Conservation (phyloP, 2,113 vertebrate species). For the Apus apus region DNA sequence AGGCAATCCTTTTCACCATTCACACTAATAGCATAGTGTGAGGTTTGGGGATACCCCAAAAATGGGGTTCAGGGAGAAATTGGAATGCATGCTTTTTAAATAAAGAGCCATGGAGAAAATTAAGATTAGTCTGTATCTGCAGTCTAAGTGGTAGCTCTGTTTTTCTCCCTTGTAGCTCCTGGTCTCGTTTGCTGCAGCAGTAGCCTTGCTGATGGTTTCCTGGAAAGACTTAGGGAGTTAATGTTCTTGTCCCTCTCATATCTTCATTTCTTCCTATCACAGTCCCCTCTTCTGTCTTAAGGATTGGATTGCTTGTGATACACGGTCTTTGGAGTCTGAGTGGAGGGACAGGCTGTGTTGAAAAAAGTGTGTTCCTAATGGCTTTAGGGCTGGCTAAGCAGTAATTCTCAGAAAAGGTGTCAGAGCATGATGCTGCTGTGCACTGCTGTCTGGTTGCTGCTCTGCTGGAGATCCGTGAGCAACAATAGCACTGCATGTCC, state of each 20-base stretch:
- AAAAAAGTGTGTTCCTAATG: not conserved
- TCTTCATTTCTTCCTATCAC: not conserved
- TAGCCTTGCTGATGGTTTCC: not conserved
- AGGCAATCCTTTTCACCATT: not conserved
- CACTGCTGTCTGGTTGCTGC: constrained; percentile 22
- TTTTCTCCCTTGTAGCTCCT: not conserved
- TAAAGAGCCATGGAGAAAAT: not conserved
- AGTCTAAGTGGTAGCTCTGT: not conserved
- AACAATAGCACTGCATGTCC: not conserved
- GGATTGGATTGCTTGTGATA: not conserved
- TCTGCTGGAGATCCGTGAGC: constrained; percentile 37
- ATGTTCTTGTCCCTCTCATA: not conserved
- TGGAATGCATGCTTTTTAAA: not conserved
- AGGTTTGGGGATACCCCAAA: not conserved
- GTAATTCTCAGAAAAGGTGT: constrained; percentile 17
- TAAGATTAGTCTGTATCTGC: not conserved
- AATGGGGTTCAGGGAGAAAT: not conserved
- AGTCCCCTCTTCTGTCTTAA: not conserved
- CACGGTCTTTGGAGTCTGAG: not conserved
- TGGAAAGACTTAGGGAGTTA: not conserved
- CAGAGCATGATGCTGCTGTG: constrained; percentile 23
- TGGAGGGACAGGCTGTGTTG: not conserved
- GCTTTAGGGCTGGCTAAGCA: not conserved
- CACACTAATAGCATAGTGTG: too few species aligned
- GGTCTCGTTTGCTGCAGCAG: not conserved